phyloP scores from a whole-genome alignment of 2,797 vertebrate species.

The Emys orbicularis region DNA sequence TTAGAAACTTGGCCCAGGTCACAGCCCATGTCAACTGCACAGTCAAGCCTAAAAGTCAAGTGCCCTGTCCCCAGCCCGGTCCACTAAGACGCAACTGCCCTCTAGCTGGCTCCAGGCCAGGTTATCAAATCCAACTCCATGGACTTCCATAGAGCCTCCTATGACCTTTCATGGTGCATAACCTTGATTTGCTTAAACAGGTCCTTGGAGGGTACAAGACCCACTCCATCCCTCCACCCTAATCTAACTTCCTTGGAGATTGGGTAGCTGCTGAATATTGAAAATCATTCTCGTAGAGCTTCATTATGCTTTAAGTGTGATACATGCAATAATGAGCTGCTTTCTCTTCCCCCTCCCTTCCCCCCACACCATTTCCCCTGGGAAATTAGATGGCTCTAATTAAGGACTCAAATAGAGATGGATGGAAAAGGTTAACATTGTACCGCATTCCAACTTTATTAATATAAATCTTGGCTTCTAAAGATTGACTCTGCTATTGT shows the following conservation, averaged over 20 bases:
- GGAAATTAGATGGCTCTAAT: conserved; percentile 76
- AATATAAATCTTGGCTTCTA: conserved; percentile 17
- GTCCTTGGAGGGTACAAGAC: fast-evolving
- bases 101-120: not conserved
- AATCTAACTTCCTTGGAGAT: not conserved
- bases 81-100: not conserved
- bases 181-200: not conserved
- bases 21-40: not conserved
- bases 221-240: not conserved
- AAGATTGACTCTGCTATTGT: not conserved
- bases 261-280: conserved; percentile 41
- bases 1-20: not conserved
- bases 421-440: conserved; percentile 60
- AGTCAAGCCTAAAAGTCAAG: not conserved
- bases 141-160: not conserved
- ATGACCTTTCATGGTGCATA: not conserved
- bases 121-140: not conserved
- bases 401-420: conserved; percentile 74
- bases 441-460: conserved; percentile 56
- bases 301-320: conserved; percentile 34
- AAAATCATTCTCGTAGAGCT: conserved; percentile 59
- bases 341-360: not conserved
- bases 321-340: conserved; percentile 15
- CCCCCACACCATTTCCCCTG: conserved; percentile 3
- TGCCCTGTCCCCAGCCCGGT: not conserved